Base-by-base conservation (phyloP, 2,888 invertebrate genomes). In the Drosophila infuscata region DNA sequence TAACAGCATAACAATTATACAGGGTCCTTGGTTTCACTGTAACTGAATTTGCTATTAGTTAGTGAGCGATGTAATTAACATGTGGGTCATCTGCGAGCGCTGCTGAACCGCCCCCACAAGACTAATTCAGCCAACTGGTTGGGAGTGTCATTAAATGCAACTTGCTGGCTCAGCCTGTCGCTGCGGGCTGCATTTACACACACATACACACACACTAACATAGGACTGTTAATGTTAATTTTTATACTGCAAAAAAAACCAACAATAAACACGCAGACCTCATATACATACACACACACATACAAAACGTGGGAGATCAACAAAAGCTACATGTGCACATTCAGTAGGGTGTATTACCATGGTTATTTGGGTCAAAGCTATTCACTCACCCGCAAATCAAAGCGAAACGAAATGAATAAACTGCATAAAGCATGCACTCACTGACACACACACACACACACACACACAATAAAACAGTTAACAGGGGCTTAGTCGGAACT, bases 311-410 rank as follows among this genome's bases (percentile, higher is more conserved):
- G 59, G 49, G 36, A 30, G 62, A 74, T 61, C 64, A 71, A 82
- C 71, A 82, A 79, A 79, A 82, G 66, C 75, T 74, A 69, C 74
- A 83, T 77, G 74, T 70, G 81, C 60, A 74, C 59, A 72, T 70
- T 64, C 48, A 64, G 84, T 75, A 68, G 82, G 76, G 82, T 80
- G 79, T 86, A 74, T 87, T 81, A 81, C 84, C 81, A 79, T 82
- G 74, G 76, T 77, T 85, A 92, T 92, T 91, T 92, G 89, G 91
- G 91, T 92, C 91, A 92, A 92, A 92, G 92, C 91, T 92, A 92
- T 91, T 92, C 91, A 91, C 87, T 92, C 91, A 92, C 84, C 91
- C 88, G 90, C 85, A 85, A 86, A 69, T 46, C 81, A 85, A 89
- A 76, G 53, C 79, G 80, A 85, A 84, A 73, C 67, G 79, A 88